phyloP scores from a whole-genome alignment of 2,113 vertebrate genomes.

The Sitta europaea region DNA sequence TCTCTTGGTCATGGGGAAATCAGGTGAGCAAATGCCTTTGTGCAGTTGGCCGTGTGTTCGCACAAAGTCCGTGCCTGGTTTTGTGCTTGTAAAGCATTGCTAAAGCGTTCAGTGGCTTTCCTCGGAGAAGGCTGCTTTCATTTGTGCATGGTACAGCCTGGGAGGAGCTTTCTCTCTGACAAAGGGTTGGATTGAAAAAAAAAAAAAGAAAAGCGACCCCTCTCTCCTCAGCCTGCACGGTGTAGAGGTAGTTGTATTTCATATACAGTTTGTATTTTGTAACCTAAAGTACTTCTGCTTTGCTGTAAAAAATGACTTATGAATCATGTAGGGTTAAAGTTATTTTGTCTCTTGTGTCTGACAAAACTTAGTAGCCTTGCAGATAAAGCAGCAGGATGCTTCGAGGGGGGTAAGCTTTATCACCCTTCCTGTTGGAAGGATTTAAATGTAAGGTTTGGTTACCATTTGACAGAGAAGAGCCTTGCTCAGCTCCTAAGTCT shows the following conservation, averaged over 20 bases:
- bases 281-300: not conserved
- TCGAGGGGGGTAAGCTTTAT: not conserved
- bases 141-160: not conserved
- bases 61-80: not conserved
- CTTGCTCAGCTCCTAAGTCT: not conserved
- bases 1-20: slow-evolving; percentile 59
- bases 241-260: not conserved
- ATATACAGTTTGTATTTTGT: not conserved
- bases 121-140: not conserved
- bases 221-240: not conserved
- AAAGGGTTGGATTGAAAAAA: not conserved
- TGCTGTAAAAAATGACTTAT: not conserved
- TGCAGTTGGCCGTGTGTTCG: not conserved
- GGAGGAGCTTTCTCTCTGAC: slow-evolving; percentile 10
- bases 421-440: not conserved
- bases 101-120: not conserved
- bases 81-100: not conserved
- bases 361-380: not conserved
- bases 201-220: not conserved
- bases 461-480: not conserved
- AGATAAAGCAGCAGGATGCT: not conserved
- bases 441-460: not conserved
- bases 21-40: slow-evolving; percentile 43
- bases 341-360: not conserved
- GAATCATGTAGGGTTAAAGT: not conserved